phyloP scores from a whole-genome alignment of 1,140 invertebrate genomes.

The Onthophagus taurus region DNA sequence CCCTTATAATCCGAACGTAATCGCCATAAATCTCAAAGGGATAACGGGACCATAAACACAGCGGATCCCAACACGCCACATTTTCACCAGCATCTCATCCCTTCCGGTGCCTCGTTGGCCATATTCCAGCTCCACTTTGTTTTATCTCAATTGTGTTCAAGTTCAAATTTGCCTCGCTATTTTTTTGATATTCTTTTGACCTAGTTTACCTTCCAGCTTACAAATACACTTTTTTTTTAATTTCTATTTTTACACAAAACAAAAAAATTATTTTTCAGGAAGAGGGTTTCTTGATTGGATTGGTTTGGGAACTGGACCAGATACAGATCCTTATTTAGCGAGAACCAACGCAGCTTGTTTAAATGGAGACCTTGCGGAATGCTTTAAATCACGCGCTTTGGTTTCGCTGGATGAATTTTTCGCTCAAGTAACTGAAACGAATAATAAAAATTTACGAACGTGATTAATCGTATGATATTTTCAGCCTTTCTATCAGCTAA shows the following conservation, averaged over 20 bases:
- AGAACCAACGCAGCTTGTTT: conserved; percentile 60
- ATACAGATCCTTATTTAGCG: conserved; percentile 65
- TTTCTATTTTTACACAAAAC: neutral
- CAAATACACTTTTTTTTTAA: neutral
- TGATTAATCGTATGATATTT: too few relatives aligned
- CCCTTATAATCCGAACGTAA: too few relatives aligned
- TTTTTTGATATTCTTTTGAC: too few relatives aligned
- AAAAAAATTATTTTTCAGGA: conserved; percentile 38
- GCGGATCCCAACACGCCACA: too few relatives aligned
- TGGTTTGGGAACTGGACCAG: conserved; percentile 56
- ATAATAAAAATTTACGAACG: too few relatives aligned
- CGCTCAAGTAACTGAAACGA: conserved; percentile 37
- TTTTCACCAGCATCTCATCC: too few relatives aligned
- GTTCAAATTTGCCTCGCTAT: neutral
- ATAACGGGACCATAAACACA: too few relatives aligned
- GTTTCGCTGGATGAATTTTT: conserved; percentile 68
- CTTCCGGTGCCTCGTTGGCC: too few relatives aligned
- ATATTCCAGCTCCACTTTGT: too few relatives aligned
- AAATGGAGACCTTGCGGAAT: conserved; percentile 65
- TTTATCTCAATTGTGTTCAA: neutral
- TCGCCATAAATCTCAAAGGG: too few relatives aligned
- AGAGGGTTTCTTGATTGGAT: conserved; percentile 63
- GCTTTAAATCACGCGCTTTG: conserved; percentile 67
- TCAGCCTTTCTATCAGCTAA: conserved; percentile 44
- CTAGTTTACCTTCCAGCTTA: conserved; percentile 13